Evolutionary conservation across 2,797 vertebrate genomes (phyloP).

Genomic region (Columba guinea): DNA sequence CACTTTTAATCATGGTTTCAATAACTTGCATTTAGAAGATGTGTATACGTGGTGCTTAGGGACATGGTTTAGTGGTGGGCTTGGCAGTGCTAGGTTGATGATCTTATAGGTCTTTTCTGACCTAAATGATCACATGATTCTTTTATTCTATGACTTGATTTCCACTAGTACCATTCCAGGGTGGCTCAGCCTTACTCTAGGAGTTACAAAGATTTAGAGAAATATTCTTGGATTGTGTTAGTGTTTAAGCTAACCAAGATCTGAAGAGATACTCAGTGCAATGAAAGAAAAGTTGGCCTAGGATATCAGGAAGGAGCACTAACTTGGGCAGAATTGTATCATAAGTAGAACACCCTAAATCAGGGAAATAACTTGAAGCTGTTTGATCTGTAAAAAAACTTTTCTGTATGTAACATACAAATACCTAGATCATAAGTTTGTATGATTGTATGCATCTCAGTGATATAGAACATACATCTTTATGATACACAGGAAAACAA

Average conservation of each 20-base stretch:
- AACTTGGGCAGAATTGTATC: not conserved
- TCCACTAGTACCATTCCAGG: not conserved
- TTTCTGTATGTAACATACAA: not conserved
- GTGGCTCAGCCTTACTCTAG: not conserved
- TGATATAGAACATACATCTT: not conserved
- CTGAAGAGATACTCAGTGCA: not conserved
- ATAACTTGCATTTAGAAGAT: not conserved
- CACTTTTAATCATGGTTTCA: not conserved
- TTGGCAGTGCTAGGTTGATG: accelerated
- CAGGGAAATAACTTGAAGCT: not conserved
- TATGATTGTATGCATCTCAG: not conserved
- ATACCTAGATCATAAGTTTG: not conserved
- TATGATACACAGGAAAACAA: not conserved
- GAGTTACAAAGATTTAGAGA: not conserved
- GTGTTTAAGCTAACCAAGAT: not conserved
- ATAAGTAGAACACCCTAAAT: not conserved
- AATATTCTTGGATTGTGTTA: not conserved
- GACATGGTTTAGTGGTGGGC: not conserved
- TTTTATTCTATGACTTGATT: not conserved
- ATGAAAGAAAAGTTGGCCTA: not conserved
- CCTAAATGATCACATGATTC: not conserved
- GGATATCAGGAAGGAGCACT: not conserved
- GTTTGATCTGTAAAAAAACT: not conserved
- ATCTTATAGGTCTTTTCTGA: not conserved
- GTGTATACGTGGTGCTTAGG: accelerated